Evolutionary conservation across 2,797 vertebrate genomes (phyloP), one percentile per base, ranked within the genome.

Genomic region (Rhinatrema bivittatum): DNA sequence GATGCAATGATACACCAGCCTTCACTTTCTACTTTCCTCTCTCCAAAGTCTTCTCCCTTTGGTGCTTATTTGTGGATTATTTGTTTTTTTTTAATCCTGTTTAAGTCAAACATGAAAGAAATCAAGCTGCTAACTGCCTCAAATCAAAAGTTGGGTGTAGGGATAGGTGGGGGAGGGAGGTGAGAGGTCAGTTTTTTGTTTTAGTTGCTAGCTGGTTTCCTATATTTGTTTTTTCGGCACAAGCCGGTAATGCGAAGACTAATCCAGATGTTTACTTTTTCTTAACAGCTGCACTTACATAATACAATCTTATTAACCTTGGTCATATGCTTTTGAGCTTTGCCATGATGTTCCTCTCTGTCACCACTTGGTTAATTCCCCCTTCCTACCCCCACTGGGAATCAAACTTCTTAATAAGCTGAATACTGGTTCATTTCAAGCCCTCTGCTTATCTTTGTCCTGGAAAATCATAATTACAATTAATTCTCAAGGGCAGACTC

Each of bases 121-220:
- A 18, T 16, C 20, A 16, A 11, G 50, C 30, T 38, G 3, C 0
- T 39, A 48, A 30, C 69, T 76, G 73, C 65, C 39, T 37, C 36
- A 2, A 47, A 41, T 62, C 22, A 40, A 51, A 30, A 44, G 31
- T 22, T 11, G n/a, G 4, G 28, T 25, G 49, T 69, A 67, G n/a
- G n/a, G n/a, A n/a, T n/a, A n/a, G n/a, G n/a, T n/a, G n/a, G n/a
- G n/a, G n/a, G n/a, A n/a, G n/a, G n/a, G n/a, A n/a, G n/a, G n/a
- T n/a, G n/a, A n/a, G n/a, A n/a, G n/a, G n/a, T n/a, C n/a, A n/a
- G 62, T 65, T 72, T n/a, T 64, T 73, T 68, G 56, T 59, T 59
- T 48, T 66, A 62, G 25, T 68, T 69, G 69, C 63, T 55, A 66
- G 53, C 33, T 55, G 44, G 52, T 62, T 80, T 80, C 72, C 72